Evolutionary conservation across 1,140 invertebrate genomes (phyloP), one percentile per base, ranked within the genome.

Genomic region (Drosophila nasuta): DNA sequence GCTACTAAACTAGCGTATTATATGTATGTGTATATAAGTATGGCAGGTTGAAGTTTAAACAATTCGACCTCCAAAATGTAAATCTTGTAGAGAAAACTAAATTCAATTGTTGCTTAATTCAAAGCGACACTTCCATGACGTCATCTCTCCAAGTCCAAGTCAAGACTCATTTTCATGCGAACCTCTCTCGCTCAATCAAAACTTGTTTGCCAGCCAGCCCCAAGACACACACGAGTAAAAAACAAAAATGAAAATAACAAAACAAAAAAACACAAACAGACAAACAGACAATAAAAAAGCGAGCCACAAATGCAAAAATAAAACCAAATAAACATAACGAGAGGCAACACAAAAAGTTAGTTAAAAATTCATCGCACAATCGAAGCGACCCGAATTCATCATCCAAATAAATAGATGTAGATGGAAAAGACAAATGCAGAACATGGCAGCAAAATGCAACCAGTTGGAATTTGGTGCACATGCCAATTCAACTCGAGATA

Each of bases 41-140:
- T n/a, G 3, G 7, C 51, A 65, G 65, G 46, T 76, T 77, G 45
- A 70, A 45, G 65, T 75, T 77, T 77, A 80, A 82, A 38, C 51
- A 57, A 72, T 49, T 52, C 63, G 83, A 81, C 83, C 83, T 88
- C 78, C 64, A 77, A 82, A 75, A n/a, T 43, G 74, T 49, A 71
- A 60, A 75, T 75, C 68, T 67, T 43, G 15, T 57, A 69, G 64
- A 80, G 73, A 62, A 51, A 79, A 69, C 51, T 70, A 67, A 80
- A 35, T 65, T 76, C 74, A 89, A 89, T 88, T 89, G 71, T 89
- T 81, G 77, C 69, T 85, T 81, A 82, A 87, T 82, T 87, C 72
- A 56, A 38, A 41, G 48, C 33, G 35, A 38, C 20, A 25, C 54
- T 17, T 57, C 25, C 25, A 77, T 88, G 85, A 89, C 85, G 85